Evolutionary conservation across 2,113 vertebrate species (phyloP).

Genomic region (Pituophis catenifer): DNA sequence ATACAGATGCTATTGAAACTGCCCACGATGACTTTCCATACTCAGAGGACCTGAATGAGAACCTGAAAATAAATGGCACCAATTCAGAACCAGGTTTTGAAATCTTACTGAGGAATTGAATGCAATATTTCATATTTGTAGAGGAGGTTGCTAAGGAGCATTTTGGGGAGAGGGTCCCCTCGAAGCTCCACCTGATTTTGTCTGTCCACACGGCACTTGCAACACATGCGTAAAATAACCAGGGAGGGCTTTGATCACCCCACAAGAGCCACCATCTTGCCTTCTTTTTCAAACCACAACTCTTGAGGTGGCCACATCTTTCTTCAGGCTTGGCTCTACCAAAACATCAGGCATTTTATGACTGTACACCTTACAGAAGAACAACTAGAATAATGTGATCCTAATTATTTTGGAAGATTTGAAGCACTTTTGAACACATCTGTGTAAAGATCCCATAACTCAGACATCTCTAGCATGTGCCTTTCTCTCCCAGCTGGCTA

Average conservation of each 20-base stretch:
- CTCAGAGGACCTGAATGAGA: slow-evolving; percentile 51
- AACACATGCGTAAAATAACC: background rate
- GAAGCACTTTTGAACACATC: background rate
- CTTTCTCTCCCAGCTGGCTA: background rate
- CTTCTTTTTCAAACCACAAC: background rate
- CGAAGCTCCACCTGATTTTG: background rate
- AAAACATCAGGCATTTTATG: background rate
- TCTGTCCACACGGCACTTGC: background rate
- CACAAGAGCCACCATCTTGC: background rate
- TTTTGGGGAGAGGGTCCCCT: background rate
- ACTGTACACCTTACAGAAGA: background rate
- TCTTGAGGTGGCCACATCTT: background rate
- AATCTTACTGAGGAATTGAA: background rate
- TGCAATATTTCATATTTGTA: background rate
- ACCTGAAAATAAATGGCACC: slow-evolving; percentile 36
- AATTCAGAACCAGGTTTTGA: slow-evolving; percentile 29
- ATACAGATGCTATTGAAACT: slow-evolving; percentile 43
- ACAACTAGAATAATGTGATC: background rate
- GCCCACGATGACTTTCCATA: slow-evolving; percentile 49
- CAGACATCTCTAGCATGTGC: background rate
- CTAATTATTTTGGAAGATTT: background rate
- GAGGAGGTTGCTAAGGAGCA: background rate
- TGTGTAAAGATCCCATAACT: background rate
- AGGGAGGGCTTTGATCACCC: background rate
- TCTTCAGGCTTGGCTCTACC: background rate